Evolutionary conservation across 2,113 vertebrate species (phyloP).

Genomic region (Chaetorhynchus papuensis): DNA sequence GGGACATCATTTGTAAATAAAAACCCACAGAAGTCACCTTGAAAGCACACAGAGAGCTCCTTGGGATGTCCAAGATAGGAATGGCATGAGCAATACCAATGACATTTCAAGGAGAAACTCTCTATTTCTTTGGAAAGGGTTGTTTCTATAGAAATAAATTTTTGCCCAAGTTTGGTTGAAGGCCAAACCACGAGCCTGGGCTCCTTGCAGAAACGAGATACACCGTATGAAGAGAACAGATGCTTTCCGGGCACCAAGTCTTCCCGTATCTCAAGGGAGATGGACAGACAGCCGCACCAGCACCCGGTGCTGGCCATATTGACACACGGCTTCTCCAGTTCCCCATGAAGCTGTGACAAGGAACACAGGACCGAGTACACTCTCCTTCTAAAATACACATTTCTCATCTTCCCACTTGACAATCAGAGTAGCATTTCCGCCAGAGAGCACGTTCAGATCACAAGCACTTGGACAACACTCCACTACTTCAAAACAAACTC

Average conservation of each 20-base stretch:
- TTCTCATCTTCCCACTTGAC: background rate
- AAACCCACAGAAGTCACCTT: background rate
- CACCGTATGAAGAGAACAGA: background rate
- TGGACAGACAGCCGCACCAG: background rate
- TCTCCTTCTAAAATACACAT: background rate
- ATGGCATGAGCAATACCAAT: background rate
- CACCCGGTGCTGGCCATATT: background rate
- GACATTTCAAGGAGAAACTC: slow-evolving; percentile 52
- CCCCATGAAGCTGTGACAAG: rapidly evolving
- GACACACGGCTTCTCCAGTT: background rate
- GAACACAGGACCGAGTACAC: rapidly evolving
- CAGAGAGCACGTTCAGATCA: background rate
- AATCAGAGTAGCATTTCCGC: background rate
- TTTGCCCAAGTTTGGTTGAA: background rate
- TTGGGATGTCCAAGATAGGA: background rate
- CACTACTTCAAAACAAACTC: background rate
- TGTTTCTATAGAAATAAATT: background rate
- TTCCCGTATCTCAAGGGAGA: background rate
- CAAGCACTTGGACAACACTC: background rate
- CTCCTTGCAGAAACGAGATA: background rate
- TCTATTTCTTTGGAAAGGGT: background rate
- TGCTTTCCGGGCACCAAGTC: background rate
- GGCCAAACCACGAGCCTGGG: background rate
- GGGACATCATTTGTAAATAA: background rate
- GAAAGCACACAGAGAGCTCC: background rate